Conservation (phyloP, 2,113 vertebrate genomes). For the Alectura lathami region DNA sequence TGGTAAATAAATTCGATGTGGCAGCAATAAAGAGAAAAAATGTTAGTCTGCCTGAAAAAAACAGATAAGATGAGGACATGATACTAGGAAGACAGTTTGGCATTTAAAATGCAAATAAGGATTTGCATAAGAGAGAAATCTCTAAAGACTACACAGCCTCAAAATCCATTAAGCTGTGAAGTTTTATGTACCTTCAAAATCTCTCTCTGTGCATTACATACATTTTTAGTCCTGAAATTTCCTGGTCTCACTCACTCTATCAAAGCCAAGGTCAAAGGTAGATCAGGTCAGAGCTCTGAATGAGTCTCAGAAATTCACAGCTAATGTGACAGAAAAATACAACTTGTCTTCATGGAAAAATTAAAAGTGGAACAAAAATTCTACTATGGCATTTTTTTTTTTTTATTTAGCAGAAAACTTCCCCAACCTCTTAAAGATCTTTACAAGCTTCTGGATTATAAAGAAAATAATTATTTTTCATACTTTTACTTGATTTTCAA, state of each 20-base stretch:
- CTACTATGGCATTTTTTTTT: neutral
- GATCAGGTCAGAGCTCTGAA: neutral
- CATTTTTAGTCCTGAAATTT: neutral
- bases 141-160: neutral
- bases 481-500: neutral
- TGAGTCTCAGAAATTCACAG: neutral
- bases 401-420: neutral
- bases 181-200: neutral
- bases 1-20: neutral
- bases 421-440: neutral
- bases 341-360: neutral
- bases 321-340: neutral
- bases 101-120: neutral
- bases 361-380: neutral
- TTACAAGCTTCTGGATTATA: neutral
- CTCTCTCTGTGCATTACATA: rapidly evolving
- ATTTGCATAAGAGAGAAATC: neutral
- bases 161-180: neutral
- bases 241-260: neutral
- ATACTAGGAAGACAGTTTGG: neutral
- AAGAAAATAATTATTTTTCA: neutral
- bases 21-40: neutral
- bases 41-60: neutral
- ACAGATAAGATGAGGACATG: neutral
- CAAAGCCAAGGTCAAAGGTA: neutral